Percentiles rank a stretch among this genome's conserved stretches.
Evolutionary conservation across 2,797 vertebrate species (phyloP).

Genomic region (Tokudaia muenninki): DNA sequence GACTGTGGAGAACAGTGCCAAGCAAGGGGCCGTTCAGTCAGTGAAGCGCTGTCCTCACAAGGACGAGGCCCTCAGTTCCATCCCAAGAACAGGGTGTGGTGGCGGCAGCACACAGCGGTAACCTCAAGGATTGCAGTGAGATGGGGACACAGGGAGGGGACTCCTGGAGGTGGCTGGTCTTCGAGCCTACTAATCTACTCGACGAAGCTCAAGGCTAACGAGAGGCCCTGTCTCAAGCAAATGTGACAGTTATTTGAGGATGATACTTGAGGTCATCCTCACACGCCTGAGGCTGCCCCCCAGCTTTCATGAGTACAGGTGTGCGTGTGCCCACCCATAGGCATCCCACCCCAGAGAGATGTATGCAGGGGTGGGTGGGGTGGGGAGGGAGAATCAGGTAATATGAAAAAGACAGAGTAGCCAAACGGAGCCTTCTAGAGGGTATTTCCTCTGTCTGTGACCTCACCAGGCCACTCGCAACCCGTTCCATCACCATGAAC

Average conservation of each 20-base stretch:
- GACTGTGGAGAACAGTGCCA: not conserved
- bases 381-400: too few relatives aligned
- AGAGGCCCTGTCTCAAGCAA: not conserved
- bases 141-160: not conserved
- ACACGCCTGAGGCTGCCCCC: not conserved
- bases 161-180: not conserved
- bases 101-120: too few relatives aligned
- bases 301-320: not conserved
- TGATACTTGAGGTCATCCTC: not conserved
- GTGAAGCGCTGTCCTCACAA: not conserved
- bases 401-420: not conserved
- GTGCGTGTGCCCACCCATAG: too few relatives aligned
- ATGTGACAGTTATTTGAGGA: not conserved
- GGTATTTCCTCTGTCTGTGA: too few relatives aligned
- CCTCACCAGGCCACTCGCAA: not conserved
- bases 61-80: not conserved
- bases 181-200: not conserved
- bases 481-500: fast-evolving
- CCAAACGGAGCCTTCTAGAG: not conserved
- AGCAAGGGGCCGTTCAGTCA: not conserved
- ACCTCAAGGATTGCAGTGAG: too few relatives aligned
- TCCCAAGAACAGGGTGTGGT: not conserved
- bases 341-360: not conserved
- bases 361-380: not conserved
- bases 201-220: not conserved